Evolutionary conservation across 2,888 invertebrate species (phyloP), one percentile per base, ranked within the genome.

Genomic region (Teleogryllus oceanicus): DNA sequence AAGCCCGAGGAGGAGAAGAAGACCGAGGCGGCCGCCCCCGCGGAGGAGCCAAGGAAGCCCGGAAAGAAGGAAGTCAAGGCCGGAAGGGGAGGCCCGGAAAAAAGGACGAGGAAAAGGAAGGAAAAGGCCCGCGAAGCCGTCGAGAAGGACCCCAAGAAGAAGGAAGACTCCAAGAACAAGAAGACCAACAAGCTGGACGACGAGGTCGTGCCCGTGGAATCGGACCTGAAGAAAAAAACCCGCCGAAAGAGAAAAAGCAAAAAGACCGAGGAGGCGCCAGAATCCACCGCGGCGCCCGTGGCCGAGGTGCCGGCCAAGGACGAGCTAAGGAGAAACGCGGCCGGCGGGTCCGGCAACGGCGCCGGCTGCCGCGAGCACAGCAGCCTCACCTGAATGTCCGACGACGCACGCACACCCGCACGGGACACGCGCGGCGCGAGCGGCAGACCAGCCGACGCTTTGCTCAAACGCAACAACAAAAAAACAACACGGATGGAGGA

Each of bases 261-360:
- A n/a, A n/a, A n/a, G n/a, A n/a, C 82, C 81, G 83, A 82, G 81
- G 83, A 82, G 81, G 84, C 83, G 83, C 82, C 81, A 83, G 84
- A 83, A 5, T 2, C 62, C 13, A 13, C 62, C 2, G 62, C 62
- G 62, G 62, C 62, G 16, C 16, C 13, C 62, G n/a, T 1, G 62
- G n/a, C 62, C n/a, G 62, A 80, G 81, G 79, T 79, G 82, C 81
- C 75, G 79, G 80, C 79, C 76, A 80, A 80, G 75, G 78, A 77
- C 13, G 80, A 80, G n/a, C n/a, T n/a, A n/a, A n/a, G n/a, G n/a
- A n/a, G n/a, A n/a, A n/a, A n/a, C n/a, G n/a, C n/a, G n/a, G n/a
- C n/a, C n/a, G n/a, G n/a, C n/a, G n/a, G n/a, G n/a, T n/a, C n/a
- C n/a, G 37, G 37, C 37, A 37, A 37, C 37, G 37, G 37, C 37